Percentiles rank a stretch among this genome's conserved stretches.
Evolutionary conservation across 2,888 invertebrate genomes (phyloP).

Genomic region (Epirrita christyi): DNA sequence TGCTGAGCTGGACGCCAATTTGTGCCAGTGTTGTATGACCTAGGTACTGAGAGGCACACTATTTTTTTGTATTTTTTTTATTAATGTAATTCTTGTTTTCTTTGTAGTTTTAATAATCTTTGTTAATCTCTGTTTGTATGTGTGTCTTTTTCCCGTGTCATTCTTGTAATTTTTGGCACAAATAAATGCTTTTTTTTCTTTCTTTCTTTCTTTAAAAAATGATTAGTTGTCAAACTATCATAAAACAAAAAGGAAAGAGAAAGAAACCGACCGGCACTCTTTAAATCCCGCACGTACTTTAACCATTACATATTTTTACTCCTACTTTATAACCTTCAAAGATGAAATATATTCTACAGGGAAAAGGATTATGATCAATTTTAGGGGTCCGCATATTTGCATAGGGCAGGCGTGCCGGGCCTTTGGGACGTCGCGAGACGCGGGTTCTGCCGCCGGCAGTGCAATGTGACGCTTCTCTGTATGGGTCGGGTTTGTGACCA

Average conservation of each 20-base stretch:
- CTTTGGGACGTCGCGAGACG: constrained; percentile 50
- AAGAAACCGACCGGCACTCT: constrained; percentile 18
- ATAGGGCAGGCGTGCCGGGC: constrained; percentile 72
- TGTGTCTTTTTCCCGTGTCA: too few species aligned
- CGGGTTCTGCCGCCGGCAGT: constrained; percentile 55
- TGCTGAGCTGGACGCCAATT: too few species aligned
- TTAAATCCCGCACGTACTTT: constrained; percentile 36
- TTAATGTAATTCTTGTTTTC: too few species aligned
- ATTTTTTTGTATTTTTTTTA: too few species aligned
- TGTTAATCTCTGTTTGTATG: too few species aligned
- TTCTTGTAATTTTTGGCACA: too few species aligned
- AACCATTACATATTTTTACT: constrained; percentile 43
- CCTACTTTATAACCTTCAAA: constrained; percentile 43
- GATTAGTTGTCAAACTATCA: constrained; percentile 7
- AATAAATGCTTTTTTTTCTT: too few species aligned
- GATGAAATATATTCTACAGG: constrained; percentile 43
- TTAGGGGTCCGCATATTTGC: constrained; percentile 73
- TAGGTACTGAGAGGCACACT: too few species aligned
- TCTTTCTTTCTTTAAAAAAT: too few species aligned
- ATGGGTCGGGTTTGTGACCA: constrained; percentile 50
- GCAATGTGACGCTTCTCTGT: constrained; percentile 61
- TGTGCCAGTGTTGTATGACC: too few species aligned
- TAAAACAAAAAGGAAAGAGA: constrained; percentile 14
- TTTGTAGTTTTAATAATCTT: too few species aligned
- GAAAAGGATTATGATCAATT: constrained; percentile 59